phyloP scores from a whole-genome alignment of 2,797 vertebrate species.

The Poeciliopsis infans region DNA sequence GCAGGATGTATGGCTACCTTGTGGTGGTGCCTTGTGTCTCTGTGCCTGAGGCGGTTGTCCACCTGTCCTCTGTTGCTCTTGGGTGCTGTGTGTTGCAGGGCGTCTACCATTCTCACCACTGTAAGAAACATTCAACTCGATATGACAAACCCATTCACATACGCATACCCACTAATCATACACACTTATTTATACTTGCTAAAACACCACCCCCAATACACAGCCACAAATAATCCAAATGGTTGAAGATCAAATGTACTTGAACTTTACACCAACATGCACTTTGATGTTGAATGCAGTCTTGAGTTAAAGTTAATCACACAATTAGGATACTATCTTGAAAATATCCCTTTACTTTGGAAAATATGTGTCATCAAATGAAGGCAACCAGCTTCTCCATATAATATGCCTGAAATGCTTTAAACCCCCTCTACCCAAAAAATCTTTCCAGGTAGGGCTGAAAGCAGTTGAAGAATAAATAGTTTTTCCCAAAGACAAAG shows the following conservation, averaged over 20 bases:
- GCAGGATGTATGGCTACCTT: background rate
- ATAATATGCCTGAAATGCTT: background rate
- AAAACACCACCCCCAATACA: background rate
- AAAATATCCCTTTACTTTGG: background rate
- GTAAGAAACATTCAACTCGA: background rate
- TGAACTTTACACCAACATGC: background rate
- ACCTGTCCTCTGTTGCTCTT: background rate
- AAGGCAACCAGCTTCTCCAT: background rate
- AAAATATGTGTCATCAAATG: background rate
- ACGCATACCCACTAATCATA: background rate
- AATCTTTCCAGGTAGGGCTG: background rate
- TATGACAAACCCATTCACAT: background rate
- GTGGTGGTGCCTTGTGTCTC: background rate
- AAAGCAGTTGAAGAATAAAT: conserved; percentile 9
- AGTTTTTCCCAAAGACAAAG: conserved; percentile 6
- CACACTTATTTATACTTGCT: background rate
- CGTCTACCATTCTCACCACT: background rate
- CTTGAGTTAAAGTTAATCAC: background rate
- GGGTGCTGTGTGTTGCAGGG: background rate
- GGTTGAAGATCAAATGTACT: background rate
- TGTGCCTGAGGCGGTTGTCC: background rate
- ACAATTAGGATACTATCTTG: background rate
- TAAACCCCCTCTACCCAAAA: background rate
- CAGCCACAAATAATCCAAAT: background rate
- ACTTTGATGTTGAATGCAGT: background rate